Evolutionary conservation across 2,113 vertebrate species (phyloP), one percentile per base, ranked within the genome.

Genomic region (Psilopsiagon aurifrons): DNA sequence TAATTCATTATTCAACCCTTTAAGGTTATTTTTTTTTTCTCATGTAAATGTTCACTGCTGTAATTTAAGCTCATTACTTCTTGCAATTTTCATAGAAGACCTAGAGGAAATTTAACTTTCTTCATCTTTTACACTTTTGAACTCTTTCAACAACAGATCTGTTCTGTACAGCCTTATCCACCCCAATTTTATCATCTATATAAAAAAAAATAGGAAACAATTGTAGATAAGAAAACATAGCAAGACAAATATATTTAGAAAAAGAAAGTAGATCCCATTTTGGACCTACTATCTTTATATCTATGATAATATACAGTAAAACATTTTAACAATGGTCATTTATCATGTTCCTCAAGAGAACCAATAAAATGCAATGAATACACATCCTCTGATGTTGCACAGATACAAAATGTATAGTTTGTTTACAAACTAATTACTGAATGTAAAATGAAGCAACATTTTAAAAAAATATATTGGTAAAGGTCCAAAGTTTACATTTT

Each of bases 401-500:
- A 96, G 94, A 92, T 95, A 96, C 94, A 97, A 96, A 97, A 96
- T 68, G 93, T 95, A 93, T 88, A 92, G 96, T 96, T 96, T 94
- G 95, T 89, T 96, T 96, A 95, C 96, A 97, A 97, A 95, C 92
- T 93, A 95, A 93, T 83, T 91, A 83, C 83, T 83, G 91, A 97
- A 95, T 87, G 93, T 57, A 95, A 96, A 96, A 96, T 90, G 90
- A 96, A 96, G 67, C 23, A 93, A 95, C 80, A 44, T 76, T 94
- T 83, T 92, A 95, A 90, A 95, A 97, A 97, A 96, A 97, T 96
- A 95, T 94, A 97, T 92, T 85, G 84, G 68, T 82, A 85, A 96
- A 93, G 39, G 77, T 89, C 88, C 95, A 95, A 97, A 96, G 92
- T 97, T 95, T 97, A 98, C 96, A 97, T 96, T 95, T 92, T 95